Evolutionary conservation across 1,140 invertebrate genomes (phyloP), one percentile per base, ranked within the genome.

Genomic region (Mesaphorura yosii): DNA sequence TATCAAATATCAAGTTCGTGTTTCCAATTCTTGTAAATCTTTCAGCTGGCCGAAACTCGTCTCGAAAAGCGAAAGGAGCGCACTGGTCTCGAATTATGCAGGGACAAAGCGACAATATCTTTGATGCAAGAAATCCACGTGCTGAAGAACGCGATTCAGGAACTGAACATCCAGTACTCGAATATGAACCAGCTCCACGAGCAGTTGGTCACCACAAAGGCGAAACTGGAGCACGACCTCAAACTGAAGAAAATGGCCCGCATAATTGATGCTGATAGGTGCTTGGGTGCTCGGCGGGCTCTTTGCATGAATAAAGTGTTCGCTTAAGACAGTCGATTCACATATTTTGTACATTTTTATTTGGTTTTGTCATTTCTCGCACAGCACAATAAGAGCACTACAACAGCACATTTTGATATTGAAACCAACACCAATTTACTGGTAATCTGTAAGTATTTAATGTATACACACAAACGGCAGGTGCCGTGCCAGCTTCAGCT

Each of bases 61-160:
- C 20, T 56, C 17, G 55, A 58, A 27, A 62, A 58, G 34, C 28
- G 59, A 15, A 62, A 54, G 22, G 40, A 62, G 38, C 52, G 59
- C 17, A 55, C 59, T 19, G 56, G 56, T n/a, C 34, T 62, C 15
- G 59, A 62, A 45, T 51, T 62, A 15, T 62, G 59, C 20, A 49
- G 39, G 2, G 59, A 62, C 26, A 55, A 55, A 37, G 59, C 46
- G 3, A 55, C 48, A 41, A 22, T 58, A 12, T 41, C 59, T 17
- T 31, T 62, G 23, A 23, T 55, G 3, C 48, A 34, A 7, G 59
- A 62, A 48, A 47, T 62, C 12, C 53, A 53, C 22, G 37, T 46
- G 0, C 42, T 62, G 23, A 53, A 55, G 42, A 48, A n/a, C 14
- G 39, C 44, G n/a, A 56, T 51, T 27, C 53, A 62, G 23, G 23